Percentiles rank a stretch among this genome's conserved stretches.
Conservation (phyloP, 2,113 vertebrate species). For the Catagonus wagneri region DNA sequence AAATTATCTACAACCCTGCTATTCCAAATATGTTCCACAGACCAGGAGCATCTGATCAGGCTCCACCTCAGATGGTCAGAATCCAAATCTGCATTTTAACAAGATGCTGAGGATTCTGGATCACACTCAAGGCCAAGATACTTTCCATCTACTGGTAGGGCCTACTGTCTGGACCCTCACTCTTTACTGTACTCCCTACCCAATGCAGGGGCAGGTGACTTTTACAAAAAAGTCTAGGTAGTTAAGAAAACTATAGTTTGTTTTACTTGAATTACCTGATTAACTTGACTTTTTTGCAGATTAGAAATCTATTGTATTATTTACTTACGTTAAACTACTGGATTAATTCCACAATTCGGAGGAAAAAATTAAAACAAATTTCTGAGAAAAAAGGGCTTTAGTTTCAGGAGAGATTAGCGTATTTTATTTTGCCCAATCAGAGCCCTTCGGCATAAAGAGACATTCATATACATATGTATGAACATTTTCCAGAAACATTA, state of each 20-base stretch:
- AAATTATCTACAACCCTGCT: background rate
- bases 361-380: constrained; percentile 73
- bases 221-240: background rate
- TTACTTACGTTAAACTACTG: constrained; percentile 54
- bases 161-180: background rate
- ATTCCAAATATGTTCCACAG: background rate
- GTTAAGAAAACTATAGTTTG: background rate
- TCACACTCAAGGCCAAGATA: background rate
- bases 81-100: background rate
- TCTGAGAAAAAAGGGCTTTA: constrained; percentile 78
- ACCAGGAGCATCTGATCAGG: background rate
- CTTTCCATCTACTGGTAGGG: background rate
- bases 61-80: background rate
- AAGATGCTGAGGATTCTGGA: background rate
- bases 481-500: constrained; percentile 90
- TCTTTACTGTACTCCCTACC: background rate
- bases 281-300: constrained; percentile 42
- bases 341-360: constrained; percentile 36
- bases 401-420: constrained; percentile 88
- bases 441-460: constrained; percentile 92
- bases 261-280: background rate
- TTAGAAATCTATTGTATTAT: background rate
- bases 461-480: constrained; percentile 92
- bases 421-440: constrained; percentile 92
- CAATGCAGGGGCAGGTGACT: background rate